Evolutionary conservation across 2,888 invertebrate species (phyloP).

Genomic region (Acleris cristana): DNA sequence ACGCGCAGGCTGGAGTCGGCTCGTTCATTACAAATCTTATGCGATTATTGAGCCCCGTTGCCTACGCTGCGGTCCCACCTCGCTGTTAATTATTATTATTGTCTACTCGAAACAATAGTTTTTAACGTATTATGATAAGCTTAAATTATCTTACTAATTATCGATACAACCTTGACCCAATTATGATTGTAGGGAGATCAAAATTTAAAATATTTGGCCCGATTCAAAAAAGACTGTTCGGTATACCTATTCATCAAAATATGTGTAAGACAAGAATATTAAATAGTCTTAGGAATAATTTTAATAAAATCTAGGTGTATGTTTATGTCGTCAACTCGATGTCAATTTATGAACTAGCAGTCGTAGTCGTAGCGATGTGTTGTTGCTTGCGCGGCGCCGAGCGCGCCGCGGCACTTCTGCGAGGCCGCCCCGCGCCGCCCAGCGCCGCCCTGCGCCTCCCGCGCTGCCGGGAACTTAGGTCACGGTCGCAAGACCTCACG

Average conservation of each 20-base stretch:
- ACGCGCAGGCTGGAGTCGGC: background rate
- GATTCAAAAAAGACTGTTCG: conserved; percentile 87
- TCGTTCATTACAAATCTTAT: background rate
- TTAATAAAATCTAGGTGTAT: conserved; percentile 58
- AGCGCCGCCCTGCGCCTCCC: conserved; percentile 6
- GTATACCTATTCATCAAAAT: conserved; percentile 85
- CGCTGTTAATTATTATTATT: conserved; percentile 43
- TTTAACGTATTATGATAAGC: conserved; percentile 61
- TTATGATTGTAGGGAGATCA: conserved; percentile 75
- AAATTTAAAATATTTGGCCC: conserved; percentile 86
- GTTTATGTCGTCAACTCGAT: conserved; percentile 64
- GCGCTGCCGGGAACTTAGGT: conserved; percentile 6
- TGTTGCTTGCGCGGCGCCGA: conserved; percentile 53
- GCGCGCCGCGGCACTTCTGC: conserved; percentile 34
- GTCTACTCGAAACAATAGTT: conserved; percentile 59
- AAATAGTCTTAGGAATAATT: conserved; percentile 69
- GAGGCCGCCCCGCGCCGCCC: conserved; percentile 20
- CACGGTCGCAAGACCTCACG: too few relatives aligned
- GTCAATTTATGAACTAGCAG: conserved; percentile 67
- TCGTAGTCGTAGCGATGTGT: conserved; percentile 60
- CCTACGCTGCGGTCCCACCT: conserved; percentile 23
- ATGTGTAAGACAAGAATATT: conserved; percentile 63
- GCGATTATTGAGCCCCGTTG: background rate
- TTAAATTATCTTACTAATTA: conserved; percentile 52
- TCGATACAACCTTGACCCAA: conserved; percentile 69